These are phyloP conservation scores for Alosa sapidissima DNA, from an alignment of 2,797 vertebrate species.

Conservation along the genomic window DNA sequence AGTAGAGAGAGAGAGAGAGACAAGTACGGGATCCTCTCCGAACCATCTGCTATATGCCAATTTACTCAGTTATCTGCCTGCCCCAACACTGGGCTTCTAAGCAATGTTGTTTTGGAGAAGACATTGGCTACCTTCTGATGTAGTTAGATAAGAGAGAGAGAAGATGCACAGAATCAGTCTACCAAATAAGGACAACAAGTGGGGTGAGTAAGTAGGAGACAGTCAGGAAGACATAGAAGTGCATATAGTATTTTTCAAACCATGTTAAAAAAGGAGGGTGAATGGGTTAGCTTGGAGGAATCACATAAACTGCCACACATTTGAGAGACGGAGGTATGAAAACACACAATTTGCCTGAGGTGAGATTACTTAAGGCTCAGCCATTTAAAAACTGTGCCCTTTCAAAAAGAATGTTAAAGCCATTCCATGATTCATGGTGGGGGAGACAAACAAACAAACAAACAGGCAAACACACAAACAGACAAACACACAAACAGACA, in stretches of 20 bases:
- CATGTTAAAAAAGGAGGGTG: background rate
- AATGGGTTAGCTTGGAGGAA: background rate
- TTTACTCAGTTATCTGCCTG: background rate
- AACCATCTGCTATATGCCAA: conserved; percentile 18
- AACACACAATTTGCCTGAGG: background rate
- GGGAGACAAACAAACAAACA: background rate
- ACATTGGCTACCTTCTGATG: background rate
- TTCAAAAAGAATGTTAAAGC: background rate
- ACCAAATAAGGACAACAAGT: background rate
- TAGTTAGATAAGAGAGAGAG: background rate
- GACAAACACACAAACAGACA: background rate
- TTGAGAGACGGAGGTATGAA: background rate
- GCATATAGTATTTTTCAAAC: background rate
- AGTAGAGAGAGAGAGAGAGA: conserved; percentile 17
- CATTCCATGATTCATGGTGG: background rate
- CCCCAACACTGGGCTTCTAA: background rate
- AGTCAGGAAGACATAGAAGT: background rate
- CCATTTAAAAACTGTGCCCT: background rate
- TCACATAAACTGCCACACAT: background rate
- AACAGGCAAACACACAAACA: background rate
- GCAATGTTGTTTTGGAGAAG: conserved; percentile 1
- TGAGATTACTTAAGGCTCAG: background rate
- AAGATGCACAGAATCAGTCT: background rate
- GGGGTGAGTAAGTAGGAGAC: background rate
- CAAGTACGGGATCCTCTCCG: background rate